A percentile compares a stretch with the other conserved stretches of the same genome.
These are phyloP conservation scores for Zelostemma sp. DNA, from an alignment of 1,140 invertebrate genomes.

Conservation along the genomic window DNA sequence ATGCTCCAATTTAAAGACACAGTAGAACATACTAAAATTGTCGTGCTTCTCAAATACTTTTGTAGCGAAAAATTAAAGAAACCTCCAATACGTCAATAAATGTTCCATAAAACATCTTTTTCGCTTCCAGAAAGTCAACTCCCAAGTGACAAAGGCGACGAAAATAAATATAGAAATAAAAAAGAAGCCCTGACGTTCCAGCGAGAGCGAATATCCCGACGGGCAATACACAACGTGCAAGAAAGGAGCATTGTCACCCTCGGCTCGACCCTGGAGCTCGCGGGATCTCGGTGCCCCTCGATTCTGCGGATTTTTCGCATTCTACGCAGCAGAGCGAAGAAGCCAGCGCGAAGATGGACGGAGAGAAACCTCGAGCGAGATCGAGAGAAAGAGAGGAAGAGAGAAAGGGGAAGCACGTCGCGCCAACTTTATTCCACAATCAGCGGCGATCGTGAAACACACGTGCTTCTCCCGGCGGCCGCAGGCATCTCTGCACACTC, in stretches of 20 bases:
- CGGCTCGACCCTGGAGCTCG: slow-evolving; percentile 19
- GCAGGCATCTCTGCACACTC: slow-evolving; percentile 21
- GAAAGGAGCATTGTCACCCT: slow-evolving; percentile 47
- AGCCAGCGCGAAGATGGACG: slow-evolving; percentile 1
- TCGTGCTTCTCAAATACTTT: no score
- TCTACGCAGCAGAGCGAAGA: slow-evolving; percentile 21
- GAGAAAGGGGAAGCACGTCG: background rate
- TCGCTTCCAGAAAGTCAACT: no score
- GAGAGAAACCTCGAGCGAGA: background rate
- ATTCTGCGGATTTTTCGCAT: slow-evolving; percentile 42
- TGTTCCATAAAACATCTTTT: background rate
- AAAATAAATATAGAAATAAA: slow-evolving; percentile 29
- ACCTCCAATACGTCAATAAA: background rate
- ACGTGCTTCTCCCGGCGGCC: slow-evolving; percentile 18
- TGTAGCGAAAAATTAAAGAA: background rate
- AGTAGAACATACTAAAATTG: no score
- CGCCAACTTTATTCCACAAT: slow-evolving; percentile 38
- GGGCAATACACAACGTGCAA: slow-evolving; percentile 30
- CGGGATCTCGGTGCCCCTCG: slow-evolving; percentile 17
- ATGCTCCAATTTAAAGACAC: no score
- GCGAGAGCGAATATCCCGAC: slow-evolving; percentile 38
- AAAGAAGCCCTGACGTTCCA: slow-evolving; percentile 24
- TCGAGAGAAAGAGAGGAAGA: no score
- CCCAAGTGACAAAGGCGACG: no score
- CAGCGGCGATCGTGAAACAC: slow-evolving; percentile 17